Percentiles rank a stretch among this genome's conserved stretches.
These are phyloP conservation scores for Geotrypetes seraphini DNA, from an alignment of 2,797 vertebrate species.

Conservation along the genomic window DNA sequence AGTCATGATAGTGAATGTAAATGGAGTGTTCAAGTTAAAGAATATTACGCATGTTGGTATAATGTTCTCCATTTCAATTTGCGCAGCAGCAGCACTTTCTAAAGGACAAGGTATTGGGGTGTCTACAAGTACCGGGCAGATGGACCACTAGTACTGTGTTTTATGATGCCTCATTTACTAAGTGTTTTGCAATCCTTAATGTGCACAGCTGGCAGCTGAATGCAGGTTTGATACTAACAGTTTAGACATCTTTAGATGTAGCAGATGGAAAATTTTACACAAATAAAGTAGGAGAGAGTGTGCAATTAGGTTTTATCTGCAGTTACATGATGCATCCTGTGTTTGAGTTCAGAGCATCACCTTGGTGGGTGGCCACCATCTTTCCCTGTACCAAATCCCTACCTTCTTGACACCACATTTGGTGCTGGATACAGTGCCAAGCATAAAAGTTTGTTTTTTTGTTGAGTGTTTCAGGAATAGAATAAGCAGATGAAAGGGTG, in stretches of 20 bases:
- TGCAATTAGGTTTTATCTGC: slow-evolving; percentile 72
- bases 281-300: slow-evolving; percentile 79
- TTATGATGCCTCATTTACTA: slow-evolving; percentile 72
- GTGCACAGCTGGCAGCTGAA: slow-evolving; percentile 77
- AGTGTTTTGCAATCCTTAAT: slow-evolving; percentile 74
- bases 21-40: slow-evolving; percentile 41
- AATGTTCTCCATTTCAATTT: slow-evolving; percentile 45
- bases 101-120: slow-evolving; percentile 62
- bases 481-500: slow-evolving; percentile 50
- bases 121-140: slow-evolving; percentile 66
- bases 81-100: slow-evolving; percentile 45
- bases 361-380: slow-evolving; percentile 67
- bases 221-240: slow-evolving; percentile 77
- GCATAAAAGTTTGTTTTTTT: slow-evolving; percentile 56
- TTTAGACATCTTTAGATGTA: slow-evolving; percentile 80
- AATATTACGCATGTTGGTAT: slow-evolving; percentile 40
- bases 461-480: slow-evolving; percentile 49
- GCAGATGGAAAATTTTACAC: slow-evolving; percentile 80
- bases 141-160: slow-evolving; percentile 66
- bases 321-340: slow-evolving; percentile 59
- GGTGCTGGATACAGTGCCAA: slow-evolving; percentile 49
- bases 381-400: slow-evolving; percentile 41
- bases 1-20: slow-evolving; percentile 54
- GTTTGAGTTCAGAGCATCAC: slow-evolving; percentile 59
- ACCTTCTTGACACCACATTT: slow-evolving; percentile 58